phyloP scores from a whole-genome alignment of 2,888 invertebrate species.

The Buathra laborator region DNA sequence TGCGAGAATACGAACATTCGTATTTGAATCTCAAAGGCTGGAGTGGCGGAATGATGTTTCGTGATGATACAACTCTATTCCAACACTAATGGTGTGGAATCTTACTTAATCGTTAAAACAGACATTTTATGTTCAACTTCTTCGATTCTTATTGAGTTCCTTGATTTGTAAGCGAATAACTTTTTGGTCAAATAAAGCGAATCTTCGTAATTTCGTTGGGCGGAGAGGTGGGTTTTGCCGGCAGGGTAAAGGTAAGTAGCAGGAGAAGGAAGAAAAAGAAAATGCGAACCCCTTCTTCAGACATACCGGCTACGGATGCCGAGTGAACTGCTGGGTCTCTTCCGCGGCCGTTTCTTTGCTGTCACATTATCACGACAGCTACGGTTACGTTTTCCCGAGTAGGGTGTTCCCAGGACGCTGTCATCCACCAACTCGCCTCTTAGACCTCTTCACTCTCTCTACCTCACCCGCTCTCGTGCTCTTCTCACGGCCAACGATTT shows the following conservation, averaged over 20 bases:
- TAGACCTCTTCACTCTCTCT: slow-evolving; percentile 19
- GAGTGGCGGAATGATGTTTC: background rate
- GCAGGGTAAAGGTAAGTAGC: slow-evolving; percentile 29
- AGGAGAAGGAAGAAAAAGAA: slow-evolving; percentile 22
- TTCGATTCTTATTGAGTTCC: slow-evolving; percentile 14
- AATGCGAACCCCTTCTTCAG: background rate
- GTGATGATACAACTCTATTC: background rate
- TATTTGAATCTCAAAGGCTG: background rate
- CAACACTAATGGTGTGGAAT: background rate
- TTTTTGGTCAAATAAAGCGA: slow-evolving; percentile 73
- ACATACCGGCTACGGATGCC: slow-evolving; percentile 32
- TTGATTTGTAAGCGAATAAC: slow-evolving; percentile 60
- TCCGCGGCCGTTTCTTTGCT: slow-evolving; percentile 79
- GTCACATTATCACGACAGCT: slow-evolving; percentile 81
- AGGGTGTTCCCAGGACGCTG: slow-evolving; percentile 55
- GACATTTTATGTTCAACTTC: background rate
- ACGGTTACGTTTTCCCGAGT: slow-evolving; percentile 69
- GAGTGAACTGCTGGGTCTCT: slow-evolving; percentile 63
- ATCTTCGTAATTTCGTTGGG: slow-evolving; percentile 67
- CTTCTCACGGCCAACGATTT: slow-evolving; percentile 42
- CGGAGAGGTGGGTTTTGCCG: slow-evolving; percentile 30
- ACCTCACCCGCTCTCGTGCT: slow-evolving; percentile 23
- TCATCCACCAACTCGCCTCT: slow-evolving; percentile 46
- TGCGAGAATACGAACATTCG: background rate
- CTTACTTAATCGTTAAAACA: background rate